phyloP scores from a whole-genome alignment of 2,113 vertebrate genomes.

The Sus scrofa region DNA sequence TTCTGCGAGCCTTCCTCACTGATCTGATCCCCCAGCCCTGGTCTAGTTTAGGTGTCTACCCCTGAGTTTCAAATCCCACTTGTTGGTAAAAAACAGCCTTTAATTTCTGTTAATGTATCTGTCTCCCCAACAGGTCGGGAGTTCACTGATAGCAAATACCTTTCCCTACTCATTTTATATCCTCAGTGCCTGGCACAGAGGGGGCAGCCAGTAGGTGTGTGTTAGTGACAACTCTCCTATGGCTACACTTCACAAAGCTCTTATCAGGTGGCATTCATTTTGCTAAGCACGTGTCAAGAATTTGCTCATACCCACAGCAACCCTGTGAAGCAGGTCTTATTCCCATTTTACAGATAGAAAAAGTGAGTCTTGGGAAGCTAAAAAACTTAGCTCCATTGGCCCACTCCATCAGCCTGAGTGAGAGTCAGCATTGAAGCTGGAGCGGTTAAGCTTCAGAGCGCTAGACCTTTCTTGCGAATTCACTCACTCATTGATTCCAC shows the following conservation, averaged over 20 bases:
- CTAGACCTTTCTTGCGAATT: not conserved
- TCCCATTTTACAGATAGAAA: not conserved
- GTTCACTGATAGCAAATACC: not conserved
- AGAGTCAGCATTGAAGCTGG: not conserved
- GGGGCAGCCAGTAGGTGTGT: not conserved
- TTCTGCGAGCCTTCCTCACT: not conserved
- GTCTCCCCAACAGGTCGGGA: not conserved
- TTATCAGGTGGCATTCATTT: not conserved
- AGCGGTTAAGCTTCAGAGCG: not conserved
- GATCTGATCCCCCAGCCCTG: not conserved
- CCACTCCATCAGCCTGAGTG: not conserved
- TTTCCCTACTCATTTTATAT: not conserved
- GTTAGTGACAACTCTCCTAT: not conserved
- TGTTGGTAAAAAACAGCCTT: not conserved
- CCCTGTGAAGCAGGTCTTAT: not conserved
- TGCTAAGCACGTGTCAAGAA: not conserved
- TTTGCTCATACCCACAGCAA: not conserved
- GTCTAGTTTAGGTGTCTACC: not conserved
- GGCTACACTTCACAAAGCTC: not conserved
- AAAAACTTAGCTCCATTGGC: not conserved
- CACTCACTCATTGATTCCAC: not conserved
- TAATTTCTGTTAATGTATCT: not conserved
- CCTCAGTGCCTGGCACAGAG: not conserved
- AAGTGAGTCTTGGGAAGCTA: not conserved
- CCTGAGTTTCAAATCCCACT: not conserved